These are phyloP conservation scores for Sebastes baramenuke DNA, from an alignment of 2,797 vertebrate genomes.

Conservation along the genomic window DNA sequence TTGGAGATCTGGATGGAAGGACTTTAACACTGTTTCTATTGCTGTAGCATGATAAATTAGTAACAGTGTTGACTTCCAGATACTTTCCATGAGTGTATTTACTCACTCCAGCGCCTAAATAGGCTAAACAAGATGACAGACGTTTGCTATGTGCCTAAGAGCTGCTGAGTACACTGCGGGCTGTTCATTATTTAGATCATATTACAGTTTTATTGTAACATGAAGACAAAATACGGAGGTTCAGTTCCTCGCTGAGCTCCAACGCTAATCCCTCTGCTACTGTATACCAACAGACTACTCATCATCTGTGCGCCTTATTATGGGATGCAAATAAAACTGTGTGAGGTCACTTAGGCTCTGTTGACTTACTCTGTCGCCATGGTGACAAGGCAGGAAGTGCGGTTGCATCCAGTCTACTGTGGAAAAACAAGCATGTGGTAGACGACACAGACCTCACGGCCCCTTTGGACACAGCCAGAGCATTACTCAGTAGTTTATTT, in stretches of 20 bases:
- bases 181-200: constrained; percentile 42
- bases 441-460: constrained; percentile 16
- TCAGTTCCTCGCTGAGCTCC: not conserved
- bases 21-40: not conserved
- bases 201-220: constrained; percentile 18
- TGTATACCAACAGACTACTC: constrained; percentile 10
- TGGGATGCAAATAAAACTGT: constrained; percentile 61
- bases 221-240: constrained; percentile 9
- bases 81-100: not conserved
- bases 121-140: constrained; percentile 19
- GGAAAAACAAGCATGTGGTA: constrained; percentile 67
- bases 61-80: constrained; percentile 2
- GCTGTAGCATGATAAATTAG: not conserved
- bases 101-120: not conserved
- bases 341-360: constrained; percentile 62
- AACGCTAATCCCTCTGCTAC: constrained; percentile 27
- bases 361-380: constrained; percentile 70
- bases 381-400: constrained; percentile 66
- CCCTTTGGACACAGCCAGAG: not conserved
- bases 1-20: not conserved
- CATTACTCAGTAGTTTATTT: not conserved
- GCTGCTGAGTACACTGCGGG: not conserved
- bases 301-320: constrained; percentile 46
- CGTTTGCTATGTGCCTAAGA: not conserved
- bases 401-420: constrained; percentile 50